These are phyloP conservation scores for Ochropleura leucogaster DNA, from an alignment of 2,888 invertebrate genomes.

Conservation along the genomic window DNA sequence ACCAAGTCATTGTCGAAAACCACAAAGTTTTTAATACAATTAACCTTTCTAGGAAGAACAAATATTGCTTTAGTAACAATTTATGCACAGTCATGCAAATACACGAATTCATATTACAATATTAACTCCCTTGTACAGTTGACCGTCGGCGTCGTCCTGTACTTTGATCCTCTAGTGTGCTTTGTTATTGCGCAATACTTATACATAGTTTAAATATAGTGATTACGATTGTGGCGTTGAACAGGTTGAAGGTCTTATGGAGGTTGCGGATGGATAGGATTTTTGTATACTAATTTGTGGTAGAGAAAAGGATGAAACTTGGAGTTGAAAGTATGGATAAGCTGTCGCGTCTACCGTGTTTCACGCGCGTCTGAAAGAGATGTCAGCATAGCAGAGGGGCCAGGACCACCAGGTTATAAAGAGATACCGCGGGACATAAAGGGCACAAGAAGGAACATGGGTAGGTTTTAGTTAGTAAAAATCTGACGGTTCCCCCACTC, in stretches of 20 bases:
- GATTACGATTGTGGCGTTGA: constrained; percentile 30
- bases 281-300: background rate
- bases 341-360: no score
- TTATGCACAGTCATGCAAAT: constrained; percentile 31
- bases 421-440: no score
- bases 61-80: background rate
- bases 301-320: background rate
- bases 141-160: constrained; percentile 20
- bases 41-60: constrained; percentile 3
- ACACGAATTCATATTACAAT: constrained; percentile 9
- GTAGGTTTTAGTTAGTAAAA: no score
- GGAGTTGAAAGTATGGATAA: background rate
- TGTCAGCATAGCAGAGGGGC: no score
- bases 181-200: constrained; percentile 38
- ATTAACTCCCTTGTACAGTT: constrained; percentile 19
- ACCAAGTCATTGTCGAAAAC: constrained; percentile 9
- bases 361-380: no score
- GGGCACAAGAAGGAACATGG: no score
- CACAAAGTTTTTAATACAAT: constrained; percentile 1
- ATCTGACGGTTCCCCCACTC: no score
- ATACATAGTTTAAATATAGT: constrained; percentile 15
- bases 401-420: no score
- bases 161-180: constrained; percentile 37
- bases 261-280: background rate
- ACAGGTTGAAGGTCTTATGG: constrained; percentile 16